phyloP scores from a whole-genome alignment of 2,113 vertebrate species.

The Periophthalmus modestus region DNA sequence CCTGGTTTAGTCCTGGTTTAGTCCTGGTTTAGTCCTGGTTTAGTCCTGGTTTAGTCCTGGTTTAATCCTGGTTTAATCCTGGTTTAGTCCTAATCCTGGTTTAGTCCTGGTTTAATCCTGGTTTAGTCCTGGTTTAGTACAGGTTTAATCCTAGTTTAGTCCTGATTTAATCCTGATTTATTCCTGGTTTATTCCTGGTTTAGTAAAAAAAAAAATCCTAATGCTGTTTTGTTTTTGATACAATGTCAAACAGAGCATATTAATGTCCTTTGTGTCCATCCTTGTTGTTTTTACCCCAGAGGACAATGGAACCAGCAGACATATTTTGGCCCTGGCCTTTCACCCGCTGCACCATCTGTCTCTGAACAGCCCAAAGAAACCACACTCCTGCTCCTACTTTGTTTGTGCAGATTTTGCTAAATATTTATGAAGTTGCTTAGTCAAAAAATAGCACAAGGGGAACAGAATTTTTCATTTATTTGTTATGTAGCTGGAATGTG shows the following conservation, averaged over 20 bases:
- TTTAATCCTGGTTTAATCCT: too few relatives aligned
- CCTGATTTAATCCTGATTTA: too few relatives aligned
- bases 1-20: too few relatives aligned
- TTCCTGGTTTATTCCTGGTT: too few relatives aligned
- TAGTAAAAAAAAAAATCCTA: neutral
- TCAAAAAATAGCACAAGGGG: neutral
- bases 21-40: too few relatives aligned
- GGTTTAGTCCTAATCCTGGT: too few relatives aligned
- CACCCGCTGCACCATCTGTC: conserved; percentile 12
- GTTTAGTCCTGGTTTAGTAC: too few relatives aligned
- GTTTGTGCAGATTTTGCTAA: conserved; percentile 1
- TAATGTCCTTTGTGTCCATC: conserved; percentile 13
- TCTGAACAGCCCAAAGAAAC: neutral
- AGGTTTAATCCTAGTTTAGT: too few relatives aligned
- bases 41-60: too few relatives aligned
- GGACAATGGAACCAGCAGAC: conserved; percentile 3
- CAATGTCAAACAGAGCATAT: neutral
- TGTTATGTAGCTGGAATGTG: neutral
- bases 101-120: too few relatives aligned
- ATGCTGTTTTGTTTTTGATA: neutral
- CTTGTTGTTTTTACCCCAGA: conserved; percentile 32
- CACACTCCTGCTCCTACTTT: neutral
- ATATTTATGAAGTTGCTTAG: conserved; percentile 10
- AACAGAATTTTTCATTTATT: neutral
- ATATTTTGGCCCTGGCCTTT: neutral